Evolutionary conservation across 64 coral and sea anemone species (phyloP).

Genomic region (Actinia tenebrosa): DNA sequence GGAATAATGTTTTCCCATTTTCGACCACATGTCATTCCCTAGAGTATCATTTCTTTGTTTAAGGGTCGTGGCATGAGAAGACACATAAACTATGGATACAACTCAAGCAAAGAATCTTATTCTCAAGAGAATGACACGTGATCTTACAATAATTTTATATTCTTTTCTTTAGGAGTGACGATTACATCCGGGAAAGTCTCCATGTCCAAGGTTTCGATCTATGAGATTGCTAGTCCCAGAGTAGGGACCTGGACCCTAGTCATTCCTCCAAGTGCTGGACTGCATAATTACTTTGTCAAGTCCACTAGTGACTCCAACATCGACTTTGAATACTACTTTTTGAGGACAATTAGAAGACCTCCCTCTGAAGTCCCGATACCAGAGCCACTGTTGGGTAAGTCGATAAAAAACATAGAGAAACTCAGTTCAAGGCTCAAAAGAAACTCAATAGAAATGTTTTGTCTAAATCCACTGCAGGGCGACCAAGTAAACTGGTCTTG

Average conservation of each 20-base stretch:
- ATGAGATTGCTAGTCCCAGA: conserved; percentile 37
- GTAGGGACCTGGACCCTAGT: conserved; percentile 43
- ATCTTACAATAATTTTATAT: too few relatives aligned
- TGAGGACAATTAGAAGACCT: not conserved
- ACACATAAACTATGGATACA: too few relatives aligned
- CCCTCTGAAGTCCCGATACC: conserved; percentile 35
- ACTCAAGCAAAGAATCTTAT: too few relatives aligned
- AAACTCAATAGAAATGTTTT: not conserved
- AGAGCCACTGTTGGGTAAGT: conserved; percentile 54
- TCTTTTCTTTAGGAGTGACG: not conserved
- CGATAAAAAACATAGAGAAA: too few relatives aligned
- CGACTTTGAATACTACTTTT: conserved; percentile 74
- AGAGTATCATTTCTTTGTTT: too few relatives aligned
- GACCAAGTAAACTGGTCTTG: conserved; percentile 33
- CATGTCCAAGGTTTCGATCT: conserved; percentile 42
- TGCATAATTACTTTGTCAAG: conserved; percentile 66
- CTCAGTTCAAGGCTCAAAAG: not conserved
- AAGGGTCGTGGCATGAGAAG: too few relatives aligned
- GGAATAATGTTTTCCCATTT: too few relatives aligned
- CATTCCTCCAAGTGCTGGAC: conserved; percentile 38
- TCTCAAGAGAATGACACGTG: too few relatives aligned
- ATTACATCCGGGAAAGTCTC: conserved; percentile 41
- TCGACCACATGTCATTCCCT: too few relatives aligned
- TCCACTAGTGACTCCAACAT: conserved; percentile 73
- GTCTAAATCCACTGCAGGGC: not conserved